These are phyloP conservation scores for Caenorhabditis japonica DNA, from an alignment of 2,888 invertebrate genomes.

Conservation along the genomic window DNA sequence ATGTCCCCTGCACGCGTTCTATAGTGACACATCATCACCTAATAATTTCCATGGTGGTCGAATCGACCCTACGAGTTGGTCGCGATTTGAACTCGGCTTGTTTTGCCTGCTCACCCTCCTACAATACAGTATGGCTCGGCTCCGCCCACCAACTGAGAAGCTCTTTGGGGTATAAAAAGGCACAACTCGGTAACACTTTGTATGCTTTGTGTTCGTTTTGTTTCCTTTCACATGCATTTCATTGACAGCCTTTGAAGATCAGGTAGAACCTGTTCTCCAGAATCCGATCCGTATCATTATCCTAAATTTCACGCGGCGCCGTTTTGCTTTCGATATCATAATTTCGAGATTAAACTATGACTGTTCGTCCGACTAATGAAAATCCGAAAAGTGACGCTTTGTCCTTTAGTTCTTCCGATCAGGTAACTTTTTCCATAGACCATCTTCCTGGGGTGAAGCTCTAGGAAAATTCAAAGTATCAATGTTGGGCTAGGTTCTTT, in stretches of 20 bases:
- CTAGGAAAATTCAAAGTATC: too few species aligned
- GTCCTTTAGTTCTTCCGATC: neutral
- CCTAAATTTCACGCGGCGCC: neutral
- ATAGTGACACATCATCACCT: conserved; percentile 30
- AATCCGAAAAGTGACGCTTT: neutral
- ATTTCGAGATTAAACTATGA: neutral
- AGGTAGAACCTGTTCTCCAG: conserved; percentile 38
- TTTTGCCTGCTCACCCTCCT: conserved; percentile 27
- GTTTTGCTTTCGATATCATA: neutral
- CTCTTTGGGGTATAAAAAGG: conserved; percentile 15
- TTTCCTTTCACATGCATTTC: neutral
- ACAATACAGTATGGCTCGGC: conserved; percentile 1
- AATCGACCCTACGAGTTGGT: conserved; percentile 9
- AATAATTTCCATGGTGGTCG: conserved; percentile 9
- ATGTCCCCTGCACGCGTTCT: conserved; percentile 13
- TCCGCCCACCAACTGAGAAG: conserved; percentile 27
- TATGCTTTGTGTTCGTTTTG: neutral
- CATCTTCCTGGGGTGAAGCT: too few species aligned
- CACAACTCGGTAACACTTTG: neutral
- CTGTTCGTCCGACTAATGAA: neutral
- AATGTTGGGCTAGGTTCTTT: too few species aligned
- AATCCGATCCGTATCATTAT: conserved; percentile 15
- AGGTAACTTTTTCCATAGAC: too few species aligned
- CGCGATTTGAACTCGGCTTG: conserved; percentile 30
- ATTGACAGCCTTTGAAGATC: conserved; percentile 35